Base-by-base conservation (phyloP, 2,888 invertebrate genomes). In the Meandrusa payeni region DNA sequence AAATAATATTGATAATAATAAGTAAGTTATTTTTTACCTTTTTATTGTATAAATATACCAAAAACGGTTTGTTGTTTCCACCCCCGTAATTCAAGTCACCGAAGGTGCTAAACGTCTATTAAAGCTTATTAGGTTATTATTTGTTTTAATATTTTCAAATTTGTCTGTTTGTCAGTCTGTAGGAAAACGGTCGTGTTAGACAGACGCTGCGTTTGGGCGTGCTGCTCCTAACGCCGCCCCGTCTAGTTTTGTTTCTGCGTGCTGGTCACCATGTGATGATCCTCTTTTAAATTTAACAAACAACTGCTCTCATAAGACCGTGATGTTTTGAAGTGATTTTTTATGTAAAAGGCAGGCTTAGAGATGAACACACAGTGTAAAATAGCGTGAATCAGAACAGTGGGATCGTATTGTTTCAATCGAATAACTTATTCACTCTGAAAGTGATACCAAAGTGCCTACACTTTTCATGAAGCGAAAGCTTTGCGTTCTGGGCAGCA, bases 21-120 rank as follows among this genome's bases (percentile, higher is more conserved):
- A 85, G 85, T 86, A 86, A 86, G 86, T 86, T 88, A 86, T 88
- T 88, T 88, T 87, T 86, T 86, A 88, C 88, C 85, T 87, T 85
- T 86, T 83, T 82, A 86, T 80, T 72, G 82, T 82, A 81, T 85
- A 85, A 79, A 85, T 81, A 83, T 72, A 76, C 78, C 80, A 80
- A 69, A 71, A 71, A 72, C 66, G 70, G 76, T 82, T 82, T 74
- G 77, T 82, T 82, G 68, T 79, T 76, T 80, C 80, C 78, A 77
- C 63, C 76, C 72, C 76, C 78, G 70, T 74, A 70, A 64, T 76
- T 63, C 66, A 75, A 75, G 78, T 71, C 82, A 82, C 81, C 77
- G 75, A 81, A 76, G 86, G 86, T 86, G 86, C 85, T 86, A 85
- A 80, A 73, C 77, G 82, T 86, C 83, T 86, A 82, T 86, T 86